Evolutionary conservation across 2,797 vertebrate genomes (phyloP).

Genomic region (Onychomys arenicola): DNA sequence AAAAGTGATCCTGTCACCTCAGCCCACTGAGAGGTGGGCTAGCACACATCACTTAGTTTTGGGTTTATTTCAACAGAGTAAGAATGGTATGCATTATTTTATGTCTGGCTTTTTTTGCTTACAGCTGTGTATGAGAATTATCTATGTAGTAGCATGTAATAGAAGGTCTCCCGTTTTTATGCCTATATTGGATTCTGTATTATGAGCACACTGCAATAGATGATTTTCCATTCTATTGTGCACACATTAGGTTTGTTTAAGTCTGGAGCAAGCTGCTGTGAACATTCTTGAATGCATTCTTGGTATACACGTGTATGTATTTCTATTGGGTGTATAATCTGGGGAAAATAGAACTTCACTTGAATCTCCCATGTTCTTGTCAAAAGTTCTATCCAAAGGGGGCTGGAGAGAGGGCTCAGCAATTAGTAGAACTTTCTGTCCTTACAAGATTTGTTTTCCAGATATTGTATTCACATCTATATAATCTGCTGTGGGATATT

Average conservation of each 20-base stretch:
- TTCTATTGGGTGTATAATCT: neutral
- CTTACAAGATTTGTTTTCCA: neutral
- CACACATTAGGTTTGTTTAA: neutral
- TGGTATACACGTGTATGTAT: neutral
- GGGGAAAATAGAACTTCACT: neutral
- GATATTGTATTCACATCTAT: no score
- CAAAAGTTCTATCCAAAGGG: neutral
- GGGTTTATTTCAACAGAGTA: neutral
- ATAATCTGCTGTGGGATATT: no score
- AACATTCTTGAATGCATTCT: neutral
- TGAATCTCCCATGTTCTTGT: neutral
- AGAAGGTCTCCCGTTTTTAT: neutral
- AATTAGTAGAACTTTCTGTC: neutral
- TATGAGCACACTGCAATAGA: neutral
- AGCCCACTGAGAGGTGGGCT: neutral
- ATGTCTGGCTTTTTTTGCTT: neutral
- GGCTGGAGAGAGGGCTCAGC: neutral
- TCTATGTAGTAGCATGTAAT: fast-evolving
- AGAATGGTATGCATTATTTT: neutral
- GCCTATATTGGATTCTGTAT: neutral
- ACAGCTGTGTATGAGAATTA: neutral
- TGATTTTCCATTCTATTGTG: neutral
- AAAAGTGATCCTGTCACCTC: neutral
- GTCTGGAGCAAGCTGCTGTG: neutral
- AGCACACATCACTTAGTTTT: neutral